Conservation (phyloP, 2,888 invertebrate genomes). For the Hipparchia semele region DNA sequence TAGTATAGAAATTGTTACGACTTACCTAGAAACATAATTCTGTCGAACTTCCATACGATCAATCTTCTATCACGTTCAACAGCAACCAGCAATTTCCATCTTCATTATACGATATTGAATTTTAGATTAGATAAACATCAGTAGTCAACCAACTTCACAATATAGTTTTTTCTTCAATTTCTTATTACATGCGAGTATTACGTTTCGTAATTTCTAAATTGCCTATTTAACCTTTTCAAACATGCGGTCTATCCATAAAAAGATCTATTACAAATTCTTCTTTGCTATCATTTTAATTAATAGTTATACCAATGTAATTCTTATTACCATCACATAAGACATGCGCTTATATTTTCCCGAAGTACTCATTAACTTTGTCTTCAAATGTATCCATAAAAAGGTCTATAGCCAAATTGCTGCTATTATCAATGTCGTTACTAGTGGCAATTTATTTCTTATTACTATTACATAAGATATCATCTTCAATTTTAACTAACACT, state of each 20-base stretch:
- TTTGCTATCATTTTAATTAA: background rate
- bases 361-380: background rate
- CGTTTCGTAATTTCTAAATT: slow-evolving; percentile 3
- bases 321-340: background rate
- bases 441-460: background rate
- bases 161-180: slow-evolving; percentile 4
- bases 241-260: background rate
- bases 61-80: slow-evolving; percentile 8
- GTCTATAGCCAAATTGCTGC: background rate
- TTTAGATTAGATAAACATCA: background rate
- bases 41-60: slow-evolving; percentile 11
- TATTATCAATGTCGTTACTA: background rate
- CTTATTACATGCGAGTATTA: background rate
- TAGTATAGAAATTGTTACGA: slow-evolving; percentile 20
- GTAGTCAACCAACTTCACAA: background rate
- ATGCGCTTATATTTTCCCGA: background rate
- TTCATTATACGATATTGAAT: slow-evolving; percentile 7
- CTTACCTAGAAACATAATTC: slow-evolving; percentile 36
- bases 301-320: background rate
- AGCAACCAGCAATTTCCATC: slow-evolving; percentile 16
- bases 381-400: background rate
- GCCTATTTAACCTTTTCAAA: slow-evolving; percentile 20
- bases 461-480: background rate
- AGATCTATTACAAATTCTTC: background rate
- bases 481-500: background rate